phyloP scores from a whole-genome alignment of 1,140 invertebrate genomes.

The Helicoverpa armigera region DNA sequence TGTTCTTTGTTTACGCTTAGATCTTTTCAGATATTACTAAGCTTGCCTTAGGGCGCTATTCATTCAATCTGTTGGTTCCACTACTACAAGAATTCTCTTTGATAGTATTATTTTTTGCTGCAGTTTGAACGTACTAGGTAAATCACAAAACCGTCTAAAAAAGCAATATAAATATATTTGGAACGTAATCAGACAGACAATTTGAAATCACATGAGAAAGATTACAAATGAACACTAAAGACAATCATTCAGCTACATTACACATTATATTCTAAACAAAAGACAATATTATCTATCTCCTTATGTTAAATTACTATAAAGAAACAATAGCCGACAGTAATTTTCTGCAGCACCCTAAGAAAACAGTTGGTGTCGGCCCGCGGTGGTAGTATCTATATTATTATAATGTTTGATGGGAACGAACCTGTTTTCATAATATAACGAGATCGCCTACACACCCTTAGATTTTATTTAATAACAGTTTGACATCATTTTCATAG shows the following conservation, averaged over 20 bases:
- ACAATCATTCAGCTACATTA: too few species aligned
- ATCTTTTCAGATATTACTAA: too few species aligned
- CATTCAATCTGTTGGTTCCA: too few species aligned
- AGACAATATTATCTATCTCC: slow-evolving; percentile 33
- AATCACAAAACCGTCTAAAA: too few species aligned
- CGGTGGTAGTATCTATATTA: slow-evolving; percentile 20
- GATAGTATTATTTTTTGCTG: too few species aligned
- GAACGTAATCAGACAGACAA: too few species aligned
- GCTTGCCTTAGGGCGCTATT: too few species aligned
- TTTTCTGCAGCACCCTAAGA: slow-evolving; percentile 47
- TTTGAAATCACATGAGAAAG: too few species aligned
- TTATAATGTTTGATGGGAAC: slow-evolving; percentile 44
- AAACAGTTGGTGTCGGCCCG: slow-evolving; percentile 35
- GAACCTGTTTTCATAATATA: slow-evolving; percentile 39
- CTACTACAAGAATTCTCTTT: too few species aligned
- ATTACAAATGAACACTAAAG: too few species aligned
- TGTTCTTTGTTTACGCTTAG: neutral
- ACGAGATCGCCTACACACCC: slow-evolving; percentile 15
- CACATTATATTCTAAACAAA: neutral
- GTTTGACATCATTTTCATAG: neutral
- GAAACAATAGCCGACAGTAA: neutral
- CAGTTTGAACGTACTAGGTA: too few species aligned
- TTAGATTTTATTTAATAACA: neutral
- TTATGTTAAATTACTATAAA: neutral
- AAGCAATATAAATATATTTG: too few species aligned